Base-by-base conservation (phyloP, 2,888 invertebrate species). In the Drosophila seclusa region DNA sequence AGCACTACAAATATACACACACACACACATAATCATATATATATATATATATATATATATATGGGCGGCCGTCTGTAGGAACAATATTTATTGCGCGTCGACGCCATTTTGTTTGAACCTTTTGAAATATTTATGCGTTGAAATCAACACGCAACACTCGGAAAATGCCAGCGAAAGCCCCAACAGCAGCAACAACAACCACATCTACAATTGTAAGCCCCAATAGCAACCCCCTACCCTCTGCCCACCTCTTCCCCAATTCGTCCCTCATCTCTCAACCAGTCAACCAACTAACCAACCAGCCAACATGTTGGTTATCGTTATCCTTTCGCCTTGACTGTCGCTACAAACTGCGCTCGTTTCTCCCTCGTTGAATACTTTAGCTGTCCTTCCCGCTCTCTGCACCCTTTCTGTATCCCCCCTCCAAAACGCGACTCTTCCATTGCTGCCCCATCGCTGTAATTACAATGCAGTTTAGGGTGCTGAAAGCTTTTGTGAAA, bases 401-500 rank as follows among this genome's bases (percentile, higher is more conserved):
- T 13, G 21, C 21, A 45, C 45, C 4, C 7, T 16, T 16, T 24
- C n/a, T 8, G 7, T 11, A 2, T 4, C 13, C 0, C 21, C 36
- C 6, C 13, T 0, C 7, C 18, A 42, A 21, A 5, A 2, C 11
- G 5, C 5, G 21, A 11, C 45, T 16, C 16, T 24, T 16, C 24
- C 45, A 7, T 27, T 36, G 42, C 58, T 29, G 68, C 61, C 68
- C 68, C 72, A 59, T 58, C 76, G 66, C 73, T 85, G 79, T 89
- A 89, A 87, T 84, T 86, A 82, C 90, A 90, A 86, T 89, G 89
- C 90, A 90, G 89, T 88, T 89, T 87, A 88, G 89, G 87, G 90
- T 80, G 85, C 84, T 90, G 90, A 90, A 90, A 90, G 90, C 90
- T 90, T 90, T 90, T 90, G 90, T 90, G 86, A 89, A 90, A 90